These are phyloP conservation scores for Meloidogyne exigua DNA, from an alignment of 1,140 invertebrate species.

Conservation along the genomic window DNA sequence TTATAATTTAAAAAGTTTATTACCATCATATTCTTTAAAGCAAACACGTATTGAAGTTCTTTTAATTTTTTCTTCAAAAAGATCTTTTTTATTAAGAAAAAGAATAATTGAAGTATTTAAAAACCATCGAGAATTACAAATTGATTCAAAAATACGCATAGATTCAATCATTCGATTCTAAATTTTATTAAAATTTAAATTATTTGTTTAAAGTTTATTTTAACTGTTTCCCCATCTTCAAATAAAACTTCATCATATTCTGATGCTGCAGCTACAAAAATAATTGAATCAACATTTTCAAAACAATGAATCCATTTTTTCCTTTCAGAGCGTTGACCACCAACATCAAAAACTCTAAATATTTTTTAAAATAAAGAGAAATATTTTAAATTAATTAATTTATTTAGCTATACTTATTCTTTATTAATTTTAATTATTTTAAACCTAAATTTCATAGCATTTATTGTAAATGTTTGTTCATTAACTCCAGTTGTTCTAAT, in stretches of 20 bases:
- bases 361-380: too few species aligned
- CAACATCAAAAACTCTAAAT: slow-evolving; percentile 69
- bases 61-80: slow-evolving; percentile 95
- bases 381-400: neutral
- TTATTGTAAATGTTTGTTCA: slow-evolving; percentile 99
- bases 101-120: slow-evolving; percentile 97
- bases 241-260: slow-evolving; percentile 73
- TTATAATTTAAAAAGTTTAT: neutral
- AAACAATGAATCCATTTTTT: slow-evolving; percentile 97
- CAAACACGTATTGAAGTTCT: slow-evolving; percentile 95
- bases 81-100: slow-evolving; percentile 98
- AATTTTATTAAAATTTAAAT: neutral
- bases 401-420: too few species aligned
- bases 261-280: slow-evolving; percentile 98
- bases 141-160: slow-evolving; percentile 74
- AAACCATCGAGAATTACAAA: slow-evolving; percentile 99
- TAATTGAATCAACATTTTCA: slow-evolving; percentile 82
- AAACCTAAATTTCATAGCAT: slow-evolving; percentile 98
- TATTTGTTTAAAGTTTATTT: slow-evolving; percentile 29
- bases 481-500: slow-evolving; percentile 99
- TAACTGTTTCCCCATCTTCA: slow-evolving; percentile 72
- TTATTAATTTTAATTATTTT: slow-evolving; percentile 51
- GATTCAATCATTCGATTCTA: slow-evolving; percentile 27
- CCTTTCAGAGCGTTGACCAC: slow-evolving; percentile 81
- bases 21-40: slow-evolving; percentile 95